phyloP scores from a whole-genome alignment of 2,113 vertebrate genomes.

The Piprites chloris region DNA sequence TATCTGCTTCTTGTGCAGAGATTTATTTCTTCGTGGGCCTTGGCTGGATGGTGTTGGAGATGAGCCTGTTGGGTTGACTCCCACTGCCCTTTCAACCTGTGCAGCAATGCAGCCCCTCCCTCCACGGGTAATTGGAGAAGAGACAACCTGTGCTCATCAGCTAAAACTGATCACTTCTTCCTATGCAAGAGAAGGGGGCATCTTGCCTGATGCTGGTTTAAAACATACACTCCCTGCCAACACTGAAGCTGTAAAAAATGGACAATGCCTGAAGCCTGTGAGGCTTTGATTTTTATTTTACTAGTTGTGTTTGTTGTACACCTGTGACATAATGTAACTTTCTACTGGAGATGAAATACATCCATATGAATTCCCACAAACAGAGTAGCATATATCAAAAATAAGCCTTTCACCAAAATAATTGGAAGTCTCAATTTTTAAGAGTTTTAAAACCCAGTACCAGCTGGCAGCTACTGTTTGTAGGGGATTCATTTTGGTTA shows the following conservation, averaged over 20 bases:
- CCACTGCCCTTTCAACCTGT: not conserved
- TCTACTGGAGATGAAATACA: not conserved
- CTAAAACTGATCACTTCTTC: not conserved
- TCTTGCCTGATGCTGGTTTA: not conserved
- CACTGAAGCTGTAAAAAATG: not conserved
- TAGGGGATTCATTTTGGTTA: not conserved
- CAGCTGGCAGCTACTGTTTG: conserved; percentile 3
- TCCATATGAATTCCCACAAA: not conserved
- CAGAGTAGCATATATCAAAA: not conserved
- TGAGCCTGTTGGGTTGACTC: not conserved
- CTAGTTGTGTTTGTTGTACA: not conserved
- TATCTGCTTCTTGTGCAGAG: not conserved
- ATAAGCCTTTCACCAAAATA: not conserved
- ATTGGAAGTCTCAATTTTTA: not conserved
- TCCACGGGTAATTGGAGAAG: not conserved
- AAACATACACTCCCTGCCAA: not conserved
- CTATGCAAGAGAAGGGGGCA: rapidly evolving
- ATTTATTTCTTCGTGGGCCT: not conserved
- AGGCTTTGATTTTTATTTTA: not conserved
- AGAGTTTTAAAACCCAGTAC: not conserved
- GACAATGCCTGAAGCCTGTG: not conserved
- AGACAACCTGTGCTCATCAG: not conserved
- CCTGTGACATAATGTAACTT: not conserved
- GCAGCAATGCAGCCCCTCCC: not conserved
- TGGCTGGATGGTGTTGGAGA: not conserved